These are phyloP conservation scores for Formica aserva DNA, from an alignment of 2,888 invertebrate species.

Conservation along the genomic window DNA sequence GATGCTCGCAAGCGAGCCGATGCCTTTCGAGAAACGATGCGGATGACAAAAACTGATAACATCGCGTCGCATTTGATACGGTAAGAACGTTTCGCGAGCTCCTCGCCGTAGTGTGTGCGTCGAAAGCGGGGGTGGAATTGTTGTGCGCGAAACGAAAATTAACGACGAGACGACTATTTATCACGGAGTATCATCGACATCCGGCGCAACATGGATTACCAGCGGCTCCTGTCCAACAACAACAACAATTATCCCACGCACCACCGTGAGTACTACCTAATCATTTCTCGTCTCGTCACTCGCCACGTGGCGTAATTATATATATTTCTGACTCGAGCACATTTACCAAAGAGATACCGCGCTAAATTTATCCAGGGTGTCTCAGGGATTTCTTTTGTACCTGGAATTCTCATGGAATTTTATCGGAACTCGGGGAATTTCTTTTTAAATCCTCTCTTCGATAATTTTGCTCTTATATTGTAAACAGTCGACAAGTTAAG, in stretches of 20 bases:
- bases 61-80: slow-evolving; percentile 9
- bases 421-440: no score
- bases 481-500: no score
- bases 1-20: background rate
- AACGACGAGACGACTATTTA: background rate
- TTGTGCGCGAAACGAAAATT: slow-evolving; percentile 16
- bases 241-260: slow-evolving; percentile 77
- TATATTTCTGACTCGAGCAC: background rate
- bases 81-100: slow-evolving; percentile 17
- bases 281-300: background rate
- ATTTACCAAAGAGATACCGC: background rate
- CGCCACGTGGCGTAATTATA: background rate
- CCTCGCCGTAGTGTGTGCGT: background rate
- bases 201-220: slow-evolving; percentile 77
- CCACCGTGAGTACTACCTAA: slow-evolving; percentile 76
- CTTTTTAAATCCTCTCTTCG: no score
- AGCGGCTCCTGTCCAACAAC: slow-evolving; percentile 73
- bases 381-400: no score
- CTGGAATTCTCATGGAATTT: no score
- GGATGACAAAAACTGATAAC: slow-evolving; percentile 26
- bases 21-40: background rate
- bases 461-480: no score
- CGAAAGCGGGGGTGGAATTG: background rate
- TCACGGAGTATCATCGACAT: slow-evolving; percentile 20
- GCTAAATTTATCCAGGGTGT: background rate